Percentiles rank a stretch among this genome's conserved stretches.
These are phyloP conservation scores for Drosophila hydei DNA, from an alignment of 1,140 invertebrate species.

Conservation along the genomic window DNA sequence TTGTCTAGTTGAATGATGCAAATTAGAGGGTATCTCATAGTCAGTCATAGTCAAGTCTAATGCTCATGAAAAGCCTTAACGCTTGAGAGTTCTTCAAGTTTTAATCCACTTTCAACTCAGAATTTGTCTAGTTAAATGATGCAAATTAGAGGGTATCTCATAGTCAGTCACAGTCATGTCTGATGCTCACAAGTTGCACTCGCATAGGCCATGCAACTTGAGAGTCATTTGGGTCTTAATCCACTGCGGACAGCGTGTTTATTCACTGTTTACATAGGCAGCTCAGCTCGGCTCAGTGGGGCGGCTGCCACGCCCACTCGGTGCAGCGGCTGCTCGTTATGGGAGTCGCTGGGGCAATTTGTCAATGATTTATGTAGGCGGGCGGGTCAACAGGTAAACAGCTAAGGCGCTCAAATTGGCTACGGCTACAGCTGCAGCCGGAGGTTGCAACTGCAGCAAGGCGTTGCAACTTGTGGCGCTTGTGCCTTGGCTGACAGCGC, in stretches of 20 bases:
- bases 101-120: too few species aligned
- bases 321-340: conserved; percentile 42
- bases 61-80: too few species aligned
- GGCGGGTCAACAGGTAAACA: conserved; percentile 36
- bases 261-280: neutral
- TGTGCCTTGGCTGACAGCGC: conserved; percentile 36
- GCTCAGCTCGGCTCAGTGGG: conserved; percentile 1
- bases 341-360: conserved; percentile 43
- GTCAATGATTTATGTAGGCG: conserved; percentile 63
- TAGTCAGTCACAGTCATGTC: too few species aligned
- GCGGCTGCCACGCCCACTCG: conserved; percentile 20
- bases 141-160: too few species aligned
- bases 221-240: neutral
- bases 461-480: conserved; percentile 30
- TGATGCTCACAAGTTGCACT: too few species aligned
- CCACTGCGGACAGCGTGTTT: neutral
- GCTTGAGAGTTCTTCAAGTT: too few species aligned
- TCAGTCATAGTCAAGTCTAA: too few species aligned
- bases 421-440: too few species aligned
- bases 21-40: too few species aligned
- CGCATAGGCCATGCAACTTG: neutral
- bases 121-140: too few species aligned
- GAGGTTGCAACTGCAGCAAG: neutral
- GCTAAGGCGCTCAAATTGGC: too few species aligned
- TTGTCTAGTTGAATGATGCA: too few species aligned